These are phyloP conservation scores for Pelvicachromis taeniatus DNA, from an alignment of 2,113 vertebrate genomes.

Conservation along the genomic window DNA sequence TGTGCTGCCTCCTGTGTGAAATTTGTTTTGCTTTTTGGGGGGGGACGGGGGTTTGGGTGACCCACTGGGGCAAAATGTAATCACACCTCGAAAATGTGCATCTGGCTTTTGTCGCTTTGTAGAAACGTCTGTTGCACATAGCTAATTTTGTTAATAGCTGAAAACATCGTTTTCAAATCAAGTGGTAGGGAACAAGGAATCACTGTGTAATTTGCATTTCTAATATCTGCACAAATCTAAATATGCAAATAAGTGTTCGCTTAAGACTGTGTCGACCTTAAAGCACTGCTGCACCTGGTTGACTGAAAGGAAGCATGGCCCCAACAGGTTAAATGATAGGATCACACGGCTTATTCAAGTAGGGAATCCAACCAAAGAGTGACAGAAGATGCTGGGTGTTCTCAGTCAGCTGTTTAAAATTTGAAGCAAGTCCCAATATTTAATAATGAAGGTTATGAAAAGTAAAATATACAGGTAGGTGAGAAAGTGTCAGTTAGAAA, in stretches of 20 bases:
- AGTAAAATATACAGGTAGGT: not conserved
- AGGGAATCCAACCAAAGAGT: not conserved
- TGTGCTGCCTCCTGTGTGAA: conserved; percentile 23
- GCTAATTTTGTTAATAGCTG: not conserved
- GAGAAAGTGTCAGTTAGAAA: not conserved
- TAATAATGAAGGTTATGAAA: not conserved
- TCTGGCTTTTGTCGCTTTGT: not conserved
- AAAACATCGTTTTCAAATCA: not conserved
- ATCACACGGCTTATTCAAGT: rapidly evolving
- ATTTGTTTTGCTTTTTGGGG: not conserved
- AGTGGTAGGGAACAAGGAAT: not conserved
- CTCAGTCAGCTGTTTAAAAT: not conserved
- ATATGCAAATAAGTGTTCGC: not conserved
- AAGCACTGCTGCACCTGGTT: not conserved
- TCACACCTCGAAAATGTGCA: not conserved
- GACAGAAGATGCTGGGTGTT: not conserved
- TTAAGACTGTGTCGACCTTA: not conserved
- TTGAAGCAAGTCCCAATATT: not conserved
- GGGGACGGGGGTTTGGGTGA: too few relatives aligned
- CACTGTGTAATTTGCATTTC: not conserved
- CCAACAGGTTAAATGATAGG: not conserved
- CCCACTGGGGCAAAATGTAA: not conserved
- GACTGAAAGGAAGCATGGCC: not conserved
- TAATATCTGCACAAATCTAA: not conserved
- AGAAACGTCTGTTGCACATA: not conserved